phyloP scores from a whole-genome alignment of 2,888 invertebrate species.

The Lasioglossum calceatum region DNA sequence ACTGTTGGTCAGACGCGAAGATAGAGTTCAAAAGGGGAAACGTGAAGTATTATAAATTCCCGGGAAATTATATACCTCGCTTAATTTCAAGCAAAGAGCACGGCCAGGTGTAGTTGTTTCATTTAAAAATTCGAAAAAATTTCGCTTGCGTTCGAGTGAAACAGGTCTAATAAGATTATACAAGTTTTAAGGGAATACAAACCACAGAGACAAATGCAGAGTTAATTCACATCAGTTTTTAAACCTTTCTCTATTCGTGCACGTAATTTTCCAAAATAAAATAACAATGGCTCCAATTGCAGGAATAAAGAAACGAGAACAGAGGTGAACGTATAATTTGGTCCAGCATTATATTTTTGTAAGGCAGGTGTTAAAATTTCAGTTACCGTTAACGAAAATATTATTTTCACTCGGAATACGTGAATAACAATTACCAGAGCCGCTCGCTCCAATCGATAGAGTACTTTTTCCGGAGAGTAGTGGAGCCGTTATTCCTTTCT shows the following conservation, averaged over 20 bases:
- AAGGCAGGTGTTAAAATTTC: neutral
- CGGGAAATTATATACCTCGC: neutral
- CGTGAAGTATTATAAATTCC: conserved; percentile 1
- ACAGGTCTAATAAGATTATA: neutral
- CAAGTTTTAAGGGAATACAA: neutral
- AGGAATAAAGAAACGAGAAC: neutral
- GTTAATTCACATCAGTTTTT: neutral
- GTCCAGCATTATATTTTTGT: neutral
- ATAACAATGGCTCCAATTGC: neutral
- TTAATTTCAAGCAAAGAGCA: neutral
- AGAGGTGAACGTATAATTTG: neutral
- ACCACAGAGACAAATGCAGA: neutral
- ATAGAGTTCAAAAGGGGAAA: neutral
- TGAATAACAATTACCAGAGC: neutral
- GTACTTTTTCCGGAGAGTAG: neutral
- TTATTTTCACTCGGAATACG: neutral
- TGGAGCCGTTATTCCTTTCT: neutral
- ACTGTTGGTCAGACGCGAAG: neutral
- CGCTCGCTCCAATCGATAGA: neutral
- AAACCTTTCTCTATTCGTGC: neutral
- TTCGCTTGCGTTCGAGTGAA: neutral
- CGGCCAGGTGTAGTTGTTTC: neutral
- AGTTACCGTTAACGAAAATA: neutral
- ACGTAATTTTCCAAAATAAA: neutral
- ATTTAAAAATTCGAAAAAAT: neutral